Evolutionary conservation across 2,113 vertebrate genomes (phyloP).

Genomic region (Paramisgurnus dabryanus): DNA sequence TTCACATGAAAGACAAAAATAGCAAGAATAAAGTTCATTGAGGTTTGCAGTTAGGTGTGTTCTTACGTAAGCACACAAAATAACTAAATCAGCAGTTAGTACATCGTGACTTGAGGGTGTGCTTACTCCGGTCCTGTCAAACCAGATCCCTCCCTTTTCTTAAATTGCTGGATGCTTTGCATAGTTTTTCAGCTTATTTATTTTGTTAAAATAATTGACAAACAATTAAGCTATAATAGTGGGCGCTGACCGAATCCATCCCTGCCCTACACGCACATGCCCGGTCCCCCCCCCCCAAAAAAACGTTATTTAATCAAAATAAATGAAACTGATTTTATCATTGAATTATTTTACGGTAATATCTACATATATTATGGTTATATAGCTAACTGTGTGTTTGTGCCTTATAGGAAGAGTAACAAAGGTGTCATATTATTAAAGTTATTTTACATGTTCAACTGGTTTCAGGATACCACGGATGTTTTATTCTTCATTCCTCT

Average conservation of each 20-base stretch:
- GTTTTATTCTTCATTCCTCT: constrained; percentile 35
- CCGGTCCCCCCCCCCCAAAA: not conserved
- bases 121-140: constrained; percentile 11
- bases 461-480: not conserved
- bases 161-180: constrained; percentile 26
- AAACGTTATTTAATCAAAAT: not conserved
- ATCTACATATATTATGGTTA: constrained; percentile 4
- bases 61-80: constrained; percentile 22
- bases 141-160: constrained; percentile 1
- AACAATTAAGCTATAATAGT: not conserved
- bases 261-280: not conserved
- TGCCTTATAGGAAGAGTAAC: not conserved
- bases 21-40: not conserved
- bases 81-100: constrained; percentile 21
- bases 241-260: not conserved
- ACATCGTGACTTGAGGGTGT: constrained; percentile 10
- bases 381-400: not conserved
- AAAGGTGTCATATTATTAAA: not conserved
- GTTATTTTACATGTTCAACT: not conserved
- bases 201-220: not conserved
- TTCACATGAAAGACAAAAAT: not conserved
- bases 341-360: not conserved
- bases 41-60: not conserved
- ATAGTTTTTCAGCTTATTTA: constrained; percentile 32
- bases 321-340: not conserved